Evolutionary conservation across 1,140 invertebrate species (phyloP).

Genomic region (Pachypsylla venusta): DNA sequence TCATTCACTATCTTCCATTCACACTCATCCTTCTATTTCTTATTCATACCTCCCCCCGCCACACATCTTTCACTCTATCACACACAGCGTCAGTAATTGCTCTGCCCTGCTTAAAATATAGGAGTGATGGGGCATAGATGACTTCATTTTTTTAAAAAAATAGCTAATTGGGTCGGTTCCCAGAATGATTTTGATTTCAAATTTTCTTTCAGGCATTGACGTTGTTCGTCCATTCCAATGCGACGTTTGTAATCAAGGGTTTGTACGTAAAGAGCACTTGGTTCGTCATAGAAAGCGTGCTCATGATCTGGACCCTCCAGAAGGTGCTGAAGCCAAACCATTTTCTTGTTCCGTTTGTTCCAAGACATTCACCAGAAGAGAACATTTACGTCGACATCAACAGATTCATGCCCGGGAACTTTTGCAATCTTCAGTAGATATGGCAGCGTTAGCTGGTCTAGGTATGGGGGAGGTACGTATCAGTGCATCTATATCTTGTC

Average conservation of each 20-base stretch:
- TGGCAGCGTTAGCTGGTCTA: background rate
- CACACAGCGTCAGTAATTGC: too few species aligned
- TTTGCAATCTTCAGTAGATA: slow-evolving; percentile 6
- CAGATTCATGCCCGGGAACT: slow-evolving; percentile 19
- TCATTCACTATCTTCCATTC: too few species aligned
- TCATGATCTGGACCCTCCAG: slow-evolving; percentile 20
- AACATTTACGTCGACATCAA: slow-evolving; percentile 24
- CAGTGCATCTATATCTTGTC: background rate
- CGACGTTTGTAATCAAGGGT: slow-evolving; percentile 25
- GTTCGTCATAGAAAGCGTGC: slow-evolving; percentile 21
- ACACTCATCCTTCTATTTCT: too few species aligned
- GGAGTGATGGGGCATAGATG: too few species aligned
- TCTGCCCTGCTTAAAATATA: too few species aligned
- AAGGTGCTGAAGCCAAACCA: slow-evolving; percentile 19
- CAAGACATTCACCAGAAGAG: slow-evolving; percentile 24
- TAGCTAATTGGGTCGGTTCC: too few species aligned
- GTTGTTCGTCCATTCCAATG: slow-evolving; percentile 27
- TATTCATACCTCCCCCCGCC: too few species aligned
- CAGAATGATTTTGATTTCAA: too few species aligned
- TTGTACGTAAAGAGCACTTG: slow-evolving; percentile 24
- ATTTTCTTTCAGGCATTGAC: slow-evolving; percentile 12
- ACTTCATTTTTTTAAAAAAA: too few species aligned
- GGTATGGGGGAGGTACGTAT: background rate
- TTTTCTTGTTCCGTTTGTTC: slow-evolving; percentile 27
- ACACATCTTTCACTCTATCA: too few species aligned